Percentiles rank a stretch among this genome's conserved stretches.
These are phyloP conservation scores for Ptyas mucosa DNA, from an alignment of 2,113 vertebrate species.

Conservation along the genomic window DNA sequence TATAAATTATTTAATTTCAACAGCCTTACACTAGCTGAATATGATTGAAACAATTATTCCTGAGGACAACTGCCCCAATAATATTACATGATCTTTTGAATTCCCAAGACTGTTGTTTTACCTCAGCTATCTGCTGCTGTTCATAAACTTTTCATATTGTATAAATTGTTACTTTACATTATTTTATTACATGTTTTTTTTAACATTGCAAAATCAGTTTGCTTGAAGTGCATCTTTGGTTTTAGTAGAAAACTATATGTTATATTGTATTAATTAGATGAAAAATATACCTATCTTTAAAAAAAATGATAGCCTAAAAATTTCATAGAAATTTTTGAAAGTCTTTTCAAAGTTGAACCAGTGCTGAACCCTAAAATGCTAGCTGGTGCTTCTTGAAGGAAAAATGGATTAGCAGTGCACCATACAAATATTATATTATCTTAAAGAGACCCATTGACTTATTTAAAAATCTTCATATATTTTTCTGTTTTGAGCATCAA, in stretches of 20 bases:
- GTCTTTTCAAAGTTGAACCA: background rate
- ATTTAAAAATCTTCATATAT: background rate
- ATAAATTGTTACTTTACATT: slow-evolving; percentile 45
- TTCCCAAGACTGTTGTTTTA: slow-evolving; percentile 44
- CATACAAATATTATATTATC: background rate
- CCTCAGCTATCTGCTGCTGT: slow-evolving; percentile 44
- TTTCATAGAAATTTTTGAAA: background rate
- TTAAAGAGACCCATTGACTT: background rate
- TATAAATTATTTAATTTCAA: slow-evolving; percentile 61
- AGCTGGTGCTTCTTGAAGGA: background rate
- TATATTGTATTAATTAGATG: slow-evolving; percentile 48
- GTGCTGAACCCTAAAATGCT: background rate
- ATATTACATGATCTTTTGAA: slow-evolving; percentile 41
- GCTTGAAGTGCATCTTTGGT: slow-evolving; percentile 23
- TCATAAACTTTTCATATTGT: slow-evolving; percentile 54
- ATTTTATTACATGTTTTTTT: slow-evolving; percentile 16
- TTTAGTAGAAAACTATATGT: slow-evolving; percentile 40
- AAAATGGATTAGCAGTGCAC: background rate
- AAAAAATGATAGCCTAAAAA: slow-evolving; percentile 49
- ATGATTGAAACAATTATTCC: slow-evolving; percentile 64
- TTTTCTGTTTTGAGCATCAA: background rate
- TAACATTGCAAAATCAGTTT: slow-evolving; percentile 53
- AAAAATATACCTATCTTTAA: slow-evolving; percentile 35
- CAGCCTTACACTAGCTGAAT: slow-evolving; percentile 46
- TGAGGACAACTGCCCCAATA: slow-evolving; percentile 53